Evolutionary conservation across 2,888 invertebrate species (phyloP).

Genomic region (Alsophila aescularia): DNA sequence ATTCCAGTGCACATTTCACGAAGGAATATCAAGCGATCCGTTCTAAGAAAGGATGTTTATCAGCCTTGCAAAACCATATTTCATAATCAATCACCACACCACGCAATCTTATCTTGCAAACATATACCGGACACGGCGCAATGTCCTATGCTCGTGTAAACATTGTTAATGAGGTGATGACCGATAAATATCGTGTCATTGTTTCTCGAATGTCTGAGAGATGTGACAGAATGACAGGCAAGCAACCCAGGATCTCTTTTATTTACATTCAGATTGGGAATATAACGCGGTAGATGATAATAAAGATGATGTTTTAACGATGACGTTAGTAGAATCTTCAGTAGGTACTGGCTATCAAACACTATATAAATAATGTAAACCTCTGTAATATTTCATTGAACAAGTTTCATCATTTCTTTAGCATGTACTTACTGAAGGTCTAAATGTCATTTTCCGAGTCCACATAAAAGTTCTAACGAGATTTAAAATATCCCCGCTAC

Average conservation of each 20-base stretch:
- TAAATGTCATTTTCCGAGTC: constrained; percentile 7
- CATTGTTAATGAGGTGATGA: constrained; percentile 44
- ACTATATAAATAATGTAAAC: no score
- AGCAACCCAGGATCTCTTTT: not conserved
- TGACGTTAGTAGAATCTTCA: no score
- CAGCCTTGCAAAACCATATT: constrained; percentile 25
- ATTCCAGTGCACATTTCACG: not conserved
- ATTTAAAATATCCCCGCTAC: constrained; percentile 27
- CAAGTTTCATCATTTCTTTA: not conserved
- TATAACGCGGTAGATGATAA: no score
- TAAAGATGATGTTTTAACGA: no score
- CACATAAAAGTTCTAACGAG: constrained; percentile 20
- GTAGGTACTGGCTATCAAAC: no score
- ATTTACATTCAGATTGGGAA: no score
- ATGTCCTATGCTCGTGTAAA: constrained; percentile 44
- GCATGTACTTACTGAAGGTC: not conserved
- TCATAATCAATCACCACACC: constrained; percentile 28
- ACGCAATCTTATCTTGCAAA: constrained; percentile 31
- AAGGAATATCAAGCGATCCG: not conserved
- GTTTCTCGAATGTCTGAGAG: constrained; percentile 39
- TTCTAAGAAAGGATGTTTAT: constrained; percentile 21
- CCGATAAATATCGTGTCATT: constrained; percentile 55
- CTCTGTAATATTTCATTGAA: not conserved
- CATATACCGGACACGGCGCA: constrained; percentile 27
- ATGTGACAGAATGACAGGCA: not conserved